Conservation (phyloP, 2,113 vertebrate species). For the Limanda limanda region DNA sequence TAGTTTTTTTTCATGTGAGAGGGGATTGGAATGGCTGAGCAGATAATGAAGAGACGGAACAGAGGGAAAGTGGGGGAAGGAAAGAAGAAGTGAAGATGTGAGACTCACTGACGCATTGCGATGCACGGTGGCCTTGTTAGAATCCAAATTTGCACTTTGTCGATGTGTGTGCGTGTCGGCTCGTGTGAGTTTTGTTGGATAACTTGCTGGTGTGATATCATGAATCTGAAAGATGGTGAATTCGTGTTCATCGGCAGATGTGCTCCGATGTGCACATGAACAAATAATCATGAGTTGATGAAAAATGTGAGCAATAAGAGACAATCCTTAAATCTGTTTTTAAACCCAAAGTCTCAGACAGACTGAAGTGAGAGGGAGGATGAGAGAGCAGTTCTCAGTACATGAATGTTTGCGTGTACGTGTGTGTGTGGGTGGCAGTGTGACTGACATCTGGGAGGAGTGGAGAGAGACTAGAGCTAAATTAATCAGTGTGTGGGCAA, state of each 20-base stretch:
- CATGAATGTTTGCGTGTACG: conserved; percentile 1
- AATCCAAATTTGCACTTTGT: too few species aligned
- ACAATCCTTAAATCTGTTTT: too few species aligned
- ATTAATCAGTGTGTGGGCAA: conserved; percentile 40
- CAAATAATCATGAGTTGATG: too few species aligned
- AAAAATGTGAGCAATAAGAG: too few species aligned
- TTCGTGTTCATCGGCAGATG: neutral
- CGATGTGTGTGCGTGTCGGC: neutral
- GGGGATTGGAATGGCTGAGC: neutral
- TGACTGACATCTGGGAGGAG: conserved; percentile 23
- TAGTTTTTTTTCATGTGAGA: neutral
- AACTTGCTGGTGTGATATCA: neutral
- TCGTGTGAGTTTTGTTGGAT: neutral
- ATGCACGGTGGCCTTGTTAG: neutral
- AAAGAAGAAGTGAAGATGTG: neutral
- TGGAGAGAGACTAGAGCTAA: conserved; percentile 30
- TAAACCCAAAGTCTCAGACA: neutral
- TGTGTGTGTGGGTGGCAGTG: neutral
- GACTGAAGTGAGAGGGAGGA: too few species aligned
- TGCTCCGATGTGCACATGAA: too few species aligned
- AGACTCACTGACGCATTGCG: neutral
- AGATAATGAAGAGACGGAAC: neutral
- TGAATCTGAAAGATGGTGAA: neutral
- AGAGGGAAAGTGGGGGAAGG: neutral
- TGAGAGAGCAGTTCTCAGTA: neutral